Conservation (phyloP, 30 jellyfish, hydroid and myxozoan species). For the Sanderia malayensis region DNA sequence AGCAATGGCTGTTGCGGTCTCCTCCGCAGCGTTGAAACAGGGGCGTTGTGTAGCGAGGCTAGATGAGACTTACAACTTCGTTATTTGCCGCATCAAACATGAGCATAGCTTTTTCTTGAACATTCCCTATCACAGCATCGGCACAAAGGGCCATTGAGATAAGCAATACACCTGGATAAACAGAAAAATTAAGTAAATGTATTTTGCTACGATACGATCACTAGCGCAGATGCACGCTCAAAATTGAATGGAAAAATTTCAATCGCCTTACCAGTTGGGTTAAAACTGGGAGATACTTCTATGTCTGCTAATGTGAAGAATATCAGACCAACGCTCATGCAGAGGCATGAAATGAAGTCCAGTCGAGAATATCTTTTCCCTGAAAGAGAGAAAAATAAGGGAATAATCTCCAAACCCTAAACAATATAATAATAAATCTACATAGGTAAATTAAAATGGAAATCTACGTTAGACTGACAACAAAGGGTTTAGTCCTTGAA, state of each 20-base stretch:
- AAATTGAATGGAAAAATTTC: background rate
- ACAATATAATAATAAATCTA: too few species aligned
- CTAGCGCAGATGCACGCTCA: too few species aligned
- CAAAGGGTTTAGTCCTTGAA: too few species aligned
- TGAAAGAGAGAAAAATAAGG: background rate
- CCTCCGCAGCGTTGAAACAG: too few species aligned
- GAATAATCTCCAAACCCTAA: background rate
- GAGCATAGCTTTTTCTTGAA: slow-evolving; percentile 89
- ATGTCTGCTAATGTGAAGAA: slow-evolving; percentile 86
- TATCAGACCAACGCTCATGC: slow-evolving; percentile 91
- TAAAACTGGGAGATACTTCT: slow-evolving; percentile 76
- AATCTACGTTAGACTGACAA: too few species aligned
- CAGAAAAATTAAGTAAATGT: too few species aligned
- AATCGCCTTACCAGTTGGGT: slow-evolving; percentile 62
- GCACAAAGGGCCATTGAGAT: slow-evolving; percentile 86
- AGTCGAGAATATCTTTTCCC: slow-evolving; percentile 70
- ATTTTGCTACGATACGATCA: too few species aligned
- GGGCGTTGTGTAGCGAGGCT: too few species aligned
- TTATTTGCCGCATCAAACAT: slow-evolving; percentile 66
- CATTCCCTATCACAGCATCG: slow-evolving; percentile 95
- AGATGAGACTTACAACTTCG: slow-evolving; percentile 93
- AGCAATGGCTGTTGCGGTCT: too few species aligned
- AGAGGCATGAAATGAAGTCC: slow-evolving; percentile 68
- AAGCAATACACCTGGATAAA: slow-evolving; percentile 60
- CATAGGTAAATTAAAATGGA: too few species aligned